Base-by-base conservation (phyloP, 2,113 vertebrate genomes). In the Synchiropus splendidus region DNA sequence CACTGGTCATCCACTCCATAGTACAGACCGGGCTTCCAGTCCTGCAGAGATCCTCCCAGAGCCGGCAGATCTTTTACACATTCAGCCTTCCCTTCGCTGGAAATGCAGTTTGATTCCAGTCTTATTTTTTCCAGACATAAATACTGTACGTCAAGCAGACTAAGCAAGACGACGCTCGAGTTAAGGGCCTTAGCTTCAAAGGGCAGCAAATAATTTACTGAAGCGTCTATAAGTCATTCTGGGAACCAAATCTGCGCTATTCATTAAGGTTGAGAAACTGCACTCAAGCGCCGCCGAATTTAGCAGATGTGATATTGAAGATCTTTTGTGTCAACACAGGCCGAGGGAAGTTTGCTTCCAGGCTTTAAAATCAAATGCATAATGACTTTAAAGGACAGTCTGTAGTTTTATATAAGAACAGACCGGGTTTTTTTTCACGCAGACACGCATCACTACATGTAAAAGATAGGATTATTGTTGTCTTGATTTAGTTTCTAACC, bases 1-100 rank as follows among this genome's bases (percentile, higher is more conserved):
- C 95, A 98, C 56, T 98, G 95, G 45, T 95, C 90, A 9, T 98
- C 89, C 0, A 86, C 84, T n/a, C 89, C 87, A 0, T 97, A 96
- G 75, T 90, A 97, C 18, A 94, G 77, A 39, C 95, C 94, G 0
- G 95, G 93, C 64, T 89, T 91, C 72, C 79, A 88, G 17, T 80
- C 70, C 1, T 85, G 86, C 27, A 86, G 83, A 36, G 65, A 83
- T 46, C 71, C 73, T 13, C 50, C 54, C 9, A 72, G 41, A 3
- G 48, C 61, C 4, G 83, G 88, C 1, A 75, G 77, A 73, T 97
- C 91, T 58, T 84, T 59, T 30, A 92, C 51, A 70, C 94, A 98
- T 58, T 65, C 85, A 9, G 79, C 84, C 48, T 72, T 79, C n/a
- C 88, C 86, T 78, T 86, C 58, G 47, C 94, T 98, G 80, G 15